phyloP scores from a whole-genome alignment of 23 tunicate species.

The Phallusia fumigata region DNA sequence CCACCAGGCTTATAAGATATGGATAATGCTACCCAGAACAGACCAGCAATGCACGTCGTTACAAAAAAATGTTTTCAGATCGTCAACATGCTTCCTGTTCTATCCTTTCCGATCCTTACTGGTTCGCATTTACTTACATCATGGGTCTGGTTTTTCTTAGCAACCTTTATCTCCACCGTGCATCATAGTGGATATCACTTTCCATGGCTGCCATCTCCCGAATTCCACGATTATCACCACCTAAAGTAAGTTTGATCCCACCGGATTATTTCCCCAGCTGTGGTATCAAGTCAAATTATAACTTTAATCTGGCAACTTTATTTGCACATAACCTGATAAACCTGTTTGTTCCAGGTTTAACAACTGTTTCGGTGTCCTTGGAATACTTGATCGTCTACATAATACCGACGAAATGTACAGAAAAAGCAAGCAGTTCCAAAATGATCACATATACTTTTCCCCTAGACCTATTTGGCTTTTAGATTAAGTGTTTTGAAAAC shows the following conservation, averaged over 20 bases:
- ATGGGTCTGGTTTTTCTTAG: slow-evolving; percentile 60
- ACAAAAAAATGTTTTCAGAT: slow-evolving; percentile 38
- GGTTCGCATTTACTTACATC: slow-evolving; percentile 46
- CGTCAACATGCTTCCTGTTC: slow-evolving; percentile 61
- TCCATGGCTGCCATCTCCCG: slow-evolving; percentile 42
- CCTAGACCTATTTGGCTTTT: background rate
- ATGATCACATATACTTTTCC: slow-evolving; percentile 37
- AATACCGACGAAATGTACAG: slow-evolving; percentile 53
- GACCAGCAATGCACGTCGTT: too few relatives aligned
- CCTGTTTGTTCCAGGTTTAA: slow-evolving; percentile 39
- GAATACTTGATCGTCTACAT: slow-evolving; percentile 59
- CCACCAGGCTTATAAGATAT: too few relatives aligned
- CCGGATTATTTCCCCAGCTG: too few relatives aligned
- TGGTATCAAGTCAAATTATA: background rate
- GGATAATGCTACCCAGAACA: too few relatives aligned
- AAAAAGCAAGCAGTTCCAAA: slow-evolving; percentile 31
- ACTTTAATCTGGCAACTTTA: background rate
- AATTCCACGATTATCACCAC: slow-evolving; percentile 80
- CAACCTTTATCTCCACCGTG: slow-evolving; percentile 40
- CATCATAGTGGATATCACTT: slow-evolving; percentile 75
- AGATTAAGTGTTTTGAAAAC: background rate
- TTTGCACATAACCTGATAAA: too few relatives aligned
- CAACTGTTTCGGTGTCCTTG: slow-evolving; percentile 61
- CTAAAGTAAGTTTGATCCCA: slow-evolving; percentile 46
- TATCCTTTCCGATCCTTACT: slow-evolving; percentile 36